phyloP scores from a whole-genome alignment of 2,797 vertebrate species.

The Triplophysa yarkandensis region DNA sequence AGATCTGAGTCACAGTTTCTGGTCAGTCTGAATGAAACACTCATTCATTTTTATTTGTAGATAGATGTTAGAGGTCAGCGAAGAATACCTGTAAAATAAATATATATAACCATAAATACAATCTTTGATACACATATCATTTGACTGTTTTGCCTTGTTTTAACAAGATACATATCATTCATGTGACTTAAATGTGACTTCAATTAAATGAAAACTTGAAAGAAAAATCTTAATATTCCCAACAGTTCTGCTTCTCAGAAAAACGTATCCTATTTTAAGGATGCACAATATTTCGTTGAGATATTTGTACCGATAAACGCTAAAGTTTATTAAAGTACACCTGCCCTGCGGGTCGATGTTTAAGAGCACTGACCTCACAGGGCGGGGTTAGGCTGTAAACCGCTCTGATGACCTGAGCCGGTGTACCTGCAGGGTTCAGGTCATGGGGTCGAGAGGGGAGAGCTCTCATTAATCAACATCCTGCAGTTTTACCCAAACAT shows the following conservation, averaged over 20 bases:
- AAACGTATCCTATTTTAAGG: not conserved
- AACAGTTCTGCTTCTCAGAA: not conserved
- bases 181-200: not conserved
- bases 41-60: not conserved
- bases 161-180: not conserved
- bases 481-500: conserved; percentile 28
- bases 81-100: not conserved
- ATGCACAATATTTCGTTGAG: not conserved
- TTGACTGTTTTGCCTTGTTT: not conserved
- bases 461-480: conserved; percentile 24
- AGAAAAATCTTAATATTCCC: not conserved
- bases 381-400: conserved; percentile 29
- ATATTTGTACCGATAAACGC: not conserved
- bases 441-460: conserved; percentile 13
- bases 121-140: not conserved
- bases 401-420: conserved; percentile 20
- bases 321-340: not conserved
- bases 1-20: not conserved
- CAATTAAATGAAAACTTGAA: not conserved
- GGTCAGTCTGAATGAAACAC: not conserved
- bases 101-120: not conserved
- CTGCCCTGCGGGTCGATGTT: conserved; percentile 16
- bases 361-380: conserved; percentile 21
- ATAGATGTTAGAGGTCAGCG: not conserved
- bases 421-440: conserved; percentile 31